Base-by-base conservation (phyloP, 2,113 vertebrate genomes). In the Bos javanicus region DNA sequence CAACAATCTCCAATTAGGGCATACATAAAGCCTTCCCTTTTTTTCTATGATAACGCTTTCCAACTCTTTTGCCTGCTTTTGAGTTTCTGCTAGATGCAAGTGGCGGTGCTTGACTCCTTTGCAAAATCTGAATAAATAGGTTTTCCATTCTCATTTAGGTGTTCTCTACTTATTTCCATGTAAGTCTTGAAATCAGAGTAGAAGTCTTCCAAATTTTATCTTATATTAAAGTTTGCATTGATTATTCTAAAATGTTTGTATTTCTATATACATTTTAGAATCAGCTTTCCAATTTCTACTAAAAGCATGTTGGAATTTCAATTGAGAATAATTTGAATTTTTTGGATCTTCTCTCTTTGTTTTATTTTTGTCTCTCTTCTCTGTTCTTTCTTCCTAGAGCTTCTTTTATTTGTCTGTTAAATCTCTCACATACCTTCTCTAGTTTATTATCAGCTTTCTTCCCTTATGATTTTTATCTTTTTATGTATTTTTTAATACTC, bases 361-460 rank as follows among this genome's bases (percentile, higher is more conserved):
- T 71, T 93, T 81, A 46, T n/a, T 80, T 85, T 74, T 93, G 9
- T 23, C 17, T 96, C 50, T 88, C 83, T 88, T 84, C 15, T 74
- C 13, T 48, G 48, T 48, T 87, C 36, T 57, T 90, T 92, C n/a
- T 82, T 80, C 33, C 43, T 92, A 25, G 33, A 64, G 14, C 3
- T 84, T 19, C 13, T 90, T 94, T 97, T 84, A 88, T 93, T 78
- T 95, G 7, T 88, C n/a, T 71, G 6, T 76, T 93, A 86, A 91
- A 76, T 52, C 39, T 90, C 25, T 93, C 46, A 81, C 19, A 62
- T 23, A 85, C 59, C 74, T 81, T 26, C 26, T 76, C 14, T 8
- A 95, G 50, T 74, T 84, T 10, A 71, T 91, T 94, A 76, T 94
- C 13, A 36, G 23, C 25, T 15, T 52, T 50, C 36, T 28, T 6